Base-by-base conservation (phyloP, 2,797 vertebrate genomes). In the Carduelis carduelis region DNA sequence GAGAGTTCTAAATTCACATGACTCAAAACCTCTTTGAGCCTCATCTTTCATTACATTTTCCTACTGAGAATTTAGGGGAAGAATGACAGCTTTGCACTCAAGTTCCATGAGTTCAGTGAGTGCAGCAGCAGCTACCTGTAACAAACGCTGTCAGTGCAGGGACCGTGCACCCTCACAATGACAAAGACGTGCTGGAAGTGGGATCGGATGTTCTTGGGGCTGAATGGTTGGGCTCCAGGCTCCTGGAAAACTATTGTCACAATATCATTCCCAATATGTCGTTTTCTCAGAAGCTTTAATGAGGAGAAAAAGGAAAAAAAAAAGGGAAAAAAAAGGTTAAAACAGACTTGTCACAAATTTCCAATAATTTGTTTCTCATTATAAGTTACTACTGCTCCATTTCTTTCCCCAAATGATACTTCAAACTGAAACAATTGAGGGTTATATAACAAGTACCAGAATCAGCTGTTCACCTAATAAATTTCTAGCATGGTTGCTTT, bases 241-340 rank as follows among this genome's bases (percentile, higher is more conserved):
- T 99, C 99, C 98, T 99, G 99, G 98, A 99, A 99, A 98, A 99
- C 99, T 91, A 99, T 99, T 63, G 99, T 99, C 96, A 99, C 99
- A 12, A 99, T 99, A 97, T 99, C 99, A 84, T 99, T 99, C 64
- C 99, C 99, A 89, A 99, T 99, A 96, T 99, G 99, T 34, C 99
- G 98, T 97, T 99, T 99, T 97, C 99, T 98, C 90, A 99, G 98
- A 96, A 99, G 97, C 99, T 99, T 81, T 80, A 86, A 83, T 66
- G 56, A 74, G 19, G 30, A 21, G 7, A 3, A 11, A 69, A 69
- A 7, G 1, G 18, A 85, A 76, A 91, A 53, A 8, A 20, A 52
- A 30, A 47, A 24, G 3, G 4, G 6, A 8, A 14, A 74, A 49
- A 35, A 70, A 35, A 82, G 4, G 12, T 85, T 91, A 60, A 87